Evolutionary conservation across 2,113 vertebrate species (phyloP).

Genomic region (Acinonyx jubatus): DNA sequence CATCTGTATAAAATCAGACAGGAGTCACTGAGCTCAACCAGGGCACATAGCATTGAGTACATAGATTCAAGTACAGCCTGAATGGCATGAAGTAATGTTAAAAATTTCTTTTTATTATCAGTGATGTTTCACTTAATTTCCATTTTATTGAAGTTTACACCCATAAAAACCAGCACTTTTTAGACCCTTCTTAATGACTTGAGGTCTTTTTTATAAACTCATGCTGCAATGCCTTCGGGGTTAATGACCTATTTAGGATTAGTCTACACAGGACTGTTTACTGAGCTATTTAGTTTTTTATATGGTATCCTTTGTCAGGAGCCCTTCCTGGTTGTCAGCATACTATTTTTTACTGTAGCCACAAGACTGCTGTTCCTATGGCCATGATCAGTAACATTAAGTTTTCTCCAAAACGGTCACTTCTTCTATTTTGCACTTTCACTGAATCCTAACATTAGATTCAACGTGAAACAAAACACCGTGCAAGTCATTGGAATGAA

Average conservation of each 20-base stretch:
- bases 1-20: not conserved
- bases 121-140: not conserved
- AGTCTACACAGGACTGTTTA: not conserved
- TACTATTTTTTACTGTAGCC: not conserved
- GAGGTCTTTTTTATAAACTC: not conserved
- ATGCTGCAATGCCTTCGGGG: not conserved
- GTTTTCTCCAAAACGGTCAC: not conserved
- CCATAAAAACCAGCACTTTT: not conserved
- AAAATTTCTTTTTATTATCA: not conserved
- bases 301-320: not conserved
- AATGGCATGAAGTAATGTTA: not conserved
- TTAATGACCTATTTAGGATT: not conserved
- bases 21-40: not conserved
- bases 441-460: slow-evolving; percentile 9
- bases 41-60: not conserved
- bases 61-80: not conserved
- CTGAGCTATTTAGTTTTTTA: not conserved
- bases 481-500: not conserved
- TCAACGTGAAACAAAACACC: slow-evolving; percentile 7
- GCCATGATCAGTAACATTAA: not conserved
- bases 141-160: not conserved
- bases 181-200: not conserved
- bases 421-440: not conserved
- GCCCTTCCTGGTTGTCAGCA: not conserved
- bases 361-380: not conserved